Conservation (phyloP, 1,140 invertebrate genomes). For the Neodiprion fabricii region DNA sequence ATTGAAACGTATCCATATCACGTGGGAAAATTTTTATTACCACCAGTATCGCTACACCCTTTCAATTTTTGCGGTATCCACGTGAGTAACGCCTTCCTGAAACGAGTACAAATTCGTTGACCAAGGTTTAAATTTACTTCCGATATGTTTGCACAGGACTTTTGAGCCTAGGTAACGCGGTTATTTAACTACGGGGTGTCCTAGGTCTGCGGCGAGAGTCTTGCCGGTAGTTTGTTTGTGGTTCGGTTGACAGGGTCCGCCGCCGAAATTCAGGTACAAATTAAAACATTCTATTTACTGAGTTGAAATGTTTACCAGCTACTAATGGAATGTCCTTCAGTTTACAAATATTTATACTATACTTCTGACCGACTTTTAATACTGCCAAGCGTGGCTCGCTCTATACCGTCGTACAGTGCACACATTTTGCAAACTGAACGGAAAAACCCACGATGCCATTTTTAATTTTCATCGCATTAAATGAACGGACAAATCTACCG, state of each 20-base stretch:
- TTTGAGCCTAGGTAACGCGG: background rate
- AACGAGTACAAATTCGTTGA: background rate
- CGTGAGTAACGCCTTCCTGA: background rate
- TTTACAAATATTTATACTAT: conserved; percentile 9
- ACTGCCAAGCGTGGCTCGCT: too few relatives aligned
- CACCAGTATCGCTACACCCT: background rate
- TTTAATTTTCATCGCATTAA: too few relatives aligned
- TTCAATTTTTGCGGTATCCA: background rate
- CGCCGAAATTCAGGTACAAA: conserved; percentile 12
- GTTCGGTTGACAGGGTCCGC: background rate
- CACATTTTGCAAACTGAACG: too few relatives aligned
- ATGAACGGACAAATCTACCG: too few relatives aligned
- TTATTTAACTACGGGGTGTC: background rate
- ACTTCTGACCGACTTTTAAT: background rate
- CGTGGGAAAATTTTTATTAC: too few relatives aligned
- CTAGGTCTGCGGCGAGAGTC: background rate
- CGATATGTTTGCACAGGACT: conserved; percentile 1
- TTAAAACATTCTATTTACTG: conserved; percentile 3
- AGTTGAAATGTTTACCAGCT: background rate
- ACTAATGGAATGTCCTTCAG: conserved; percentile 11
- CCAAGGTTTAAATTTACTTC: background rate
- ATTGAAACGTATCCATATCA: background rate
- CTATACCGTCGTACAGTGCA: too few relatives aligned
- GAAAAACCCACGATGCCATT: too few relatives aligned
- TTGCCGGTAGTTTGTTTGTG: background rate